Evolutionary conservation across 2,113 vertebrate genomes (phyloP).

Genomic region (Lophura nycthemera): DNA sequence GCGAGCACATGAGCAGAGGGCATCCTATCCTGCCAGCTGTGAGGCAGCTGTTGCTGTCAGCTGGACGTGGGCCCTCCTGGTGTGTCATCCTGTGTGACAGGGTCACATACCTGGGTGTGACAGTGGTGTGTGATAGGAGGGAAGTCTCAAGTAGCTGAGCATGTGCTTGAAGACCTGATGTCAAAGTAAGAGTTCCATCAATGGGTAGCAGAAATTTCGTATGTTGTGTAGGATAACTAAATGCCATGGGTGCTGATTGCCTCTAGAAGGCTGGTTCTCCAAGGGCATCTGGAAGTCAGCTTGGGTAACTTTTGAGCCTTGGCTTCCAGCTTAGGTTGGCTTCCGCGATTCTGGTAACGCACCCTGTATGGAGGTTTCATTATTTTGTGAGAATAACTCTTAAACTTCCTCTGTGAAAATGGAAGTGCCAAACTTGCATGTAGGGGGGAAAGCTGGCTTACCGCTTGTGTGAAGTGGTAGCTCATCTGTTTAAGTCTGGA

Average conservation of each 20-base stretch:
- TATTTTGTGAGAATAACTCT: not conserved
- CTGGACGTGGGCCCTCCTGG: not conserved
- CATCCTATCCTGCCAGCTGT: not conserved
- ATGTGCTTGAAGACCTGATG: not conserved
- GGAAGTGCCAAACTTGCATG: not conserved
- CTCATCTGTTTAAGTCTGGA: not conserved
- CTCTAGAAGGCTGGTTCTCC: not conserved
- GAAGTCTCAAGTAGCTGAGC: not conserved
- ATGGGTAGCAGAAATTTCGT: not conserved
- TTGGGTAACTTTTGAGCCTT: not conserved
- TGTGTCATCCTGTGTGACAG: not conserved
- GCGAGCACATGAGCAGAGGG: fast-evolving
- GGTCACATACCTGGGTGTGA: not conserved
- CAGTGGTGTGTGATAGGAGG: not conserved
- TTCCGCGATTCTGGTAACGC: not conserved
- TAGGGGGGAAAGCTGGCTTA: not conserved
- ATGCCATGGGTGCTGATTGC: not conserved
- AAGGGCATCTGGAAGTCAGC: not conserved
- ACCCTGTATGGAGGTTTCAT: not conserved
- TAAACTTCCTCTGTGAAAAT: not conserved
- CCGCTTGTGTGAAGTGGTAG: not conserved
- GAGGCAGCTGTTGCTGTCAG: not conserved
- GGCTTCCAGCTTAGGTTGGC: not conserved
- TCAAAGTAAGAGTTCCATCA: not conserved
- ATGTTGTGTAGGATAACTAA: not conserved